These are phyloP conservation scores for Macrotrachela quadricornifera DNA, from an alignment of 1,140 invertebrate species.

Conservation along the genomic window DNA sequence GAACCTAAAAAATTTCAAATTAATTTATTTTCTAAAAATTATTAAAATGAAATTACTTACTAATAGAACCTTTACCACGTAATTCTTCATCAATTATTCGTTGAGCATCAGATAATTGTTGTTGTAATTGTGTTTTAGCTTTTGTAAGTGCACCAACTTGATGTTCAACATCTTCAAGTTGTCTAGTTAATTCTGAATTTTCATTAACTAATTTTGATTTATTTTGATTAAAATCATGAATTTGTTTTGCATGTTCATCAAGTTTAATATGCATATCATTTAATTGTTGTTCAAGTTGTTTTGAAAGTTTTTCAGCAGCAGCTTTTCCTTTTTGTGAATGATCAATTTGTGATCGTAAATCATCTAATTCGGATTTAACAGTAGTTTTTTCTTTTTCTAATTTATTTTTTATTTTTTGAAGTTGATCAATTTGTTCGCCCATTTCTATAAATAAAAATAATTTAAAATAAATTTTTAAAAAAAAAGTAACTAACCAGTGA, in stretches of 20 bases:
- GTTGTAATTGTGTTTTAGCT: background rate
- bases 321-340: constrained; percentile 73
- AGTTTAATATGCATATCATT: constrained; percentile 80
- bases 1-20: constrained; percentile 9
- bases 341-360: constrained; percentile 62
- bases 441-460: too few species aligned
- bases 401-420: constrained; percentile 93
- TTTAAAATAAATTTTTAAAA: too few species aligned
- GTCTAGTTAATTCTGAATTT: constrained; percentile 3
- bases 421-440: constrained; percentile 94
- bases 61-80: constrained; percentile 6
- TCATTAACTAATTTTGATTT: constrained; percentile 4
- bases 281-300: constrained; percentile 76
- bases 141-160: constrained; percentile 3
- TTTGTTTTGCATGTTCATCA: constrained; percentile 39
- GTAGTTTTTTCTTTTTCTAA: constrained; percentile 8
- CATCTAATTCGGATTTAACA: constrained; percentile 75
- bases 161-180: constrained; percentile 6
- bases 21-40: too few species aligned
- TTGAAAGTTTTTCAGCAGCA: constrained; percentile 82
- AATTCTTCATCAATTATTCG: constrained; percentile 22
- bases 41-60: too few species aligned
- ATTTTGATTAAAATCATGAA: constrained; percentile 1
- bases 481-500: too few species aligned
- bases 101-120: constrained; percentile 14